A percentile compares a stretch with the other conserved stretches of the same genome.
phyloP scores from a whole-genome alignment of 2,888 invertebrate species.

The Macrophya annulata region DNA sequence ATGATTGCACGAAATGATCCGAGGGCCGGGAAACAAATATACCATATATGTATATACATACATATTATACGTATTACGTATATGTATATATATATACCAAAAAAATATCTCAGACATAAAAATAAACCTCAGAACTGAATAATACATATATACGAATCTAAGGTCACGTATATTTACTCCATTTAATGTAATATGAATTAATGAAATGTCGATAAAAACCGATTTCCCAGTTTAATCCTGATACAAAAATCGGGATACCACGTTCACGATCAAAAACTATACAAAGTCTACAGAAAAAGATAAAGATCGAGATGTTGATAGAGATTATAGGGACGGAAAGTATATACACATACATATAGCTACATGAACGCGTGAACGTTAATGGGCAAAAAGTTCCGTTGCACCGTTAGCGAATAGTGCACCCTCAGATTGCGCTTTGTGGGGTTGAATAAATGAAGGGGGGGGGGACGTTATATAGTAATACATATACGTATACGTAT shows the following conservation, averaged over 20 bases:
- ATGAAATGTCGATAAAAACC: not conserved
- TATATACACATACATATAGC: not conserved
- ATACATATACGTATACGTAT: no score
- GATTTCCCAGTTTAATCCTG: not conserved
- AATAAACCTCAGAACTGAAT: not conserved
- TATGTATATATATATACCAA: not conserved
- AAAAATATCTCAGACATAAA: not conserved
- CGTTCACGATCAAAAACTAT: not conserved
- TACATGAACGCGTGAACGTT: not conserved
- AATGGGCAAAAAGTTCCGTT: slow-evolving; percentile 10
- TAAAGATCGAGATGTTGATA: not conserved
- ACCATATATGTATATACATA: not conserved
- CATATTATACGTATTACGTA: not conserved
- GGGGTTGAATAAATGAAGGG: not conserved
- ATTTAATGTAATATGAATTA: not conserved
- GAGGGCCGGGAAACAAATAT: slow-evolving; percentile 25
- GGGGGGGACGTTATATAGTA: not conserved
- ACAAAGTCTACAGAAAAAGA: not conserved
- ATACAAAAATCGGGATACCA: not conserved
- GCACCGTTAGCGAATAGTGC: slow-evolving; percentile 15
- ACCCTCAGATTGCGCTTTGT: not conserved
- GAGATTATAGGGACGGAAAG: not conserved
- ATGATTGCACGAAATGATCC: slow-evolving; percentile 50
- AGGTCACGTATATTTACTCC: no score
- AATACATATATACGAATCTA: not conserved